Evolutionary conservation across 1,140 invertebrate genomes (phyloP), one percentile per base, ranked within the genome.

Genomic region (Heliconius nattereri): DNA sequence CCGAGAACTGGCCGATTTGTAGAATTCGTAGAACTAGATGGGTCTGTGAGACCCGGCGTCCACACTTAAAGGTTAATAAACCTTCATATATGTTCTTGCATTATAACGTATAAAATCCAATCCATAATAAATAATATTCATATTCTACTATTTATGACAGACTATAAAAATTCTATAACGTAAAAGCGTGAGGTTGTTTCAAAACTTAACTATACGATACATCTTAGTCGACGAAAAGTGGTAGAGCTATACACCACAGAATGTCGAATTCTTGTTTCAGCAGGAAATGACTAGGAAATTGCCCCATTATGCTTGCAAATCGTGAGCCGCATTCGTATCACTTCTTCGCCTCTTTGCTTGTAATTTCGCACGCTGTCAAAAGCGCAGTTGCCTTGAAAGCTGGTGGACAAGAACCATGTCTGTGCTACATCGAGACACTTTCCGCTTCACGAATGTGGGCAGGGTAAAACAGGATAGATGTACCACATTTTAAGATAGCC

Each of bases 271-370:
- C 89, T 90, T 89, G 87, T 86, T 77, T 77, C 84, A 86, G 83
- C 82, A 88, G 91, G 90, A 93, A 93, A 91, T 91, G 89, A 91
- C 90, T 87, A 90, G 91, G 89, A 93, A 91, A 93, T 92, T 92
- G 92, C 90, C 87, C 91, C 90, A 93, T 93, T 93, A 92, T 87
- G 90, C 88, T 89, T 89, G 89, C 86, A 90, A 90, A 90, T 89
- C 90, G 90, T 93, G 91, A 90, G 92, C 89, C 91, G 91, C 92
- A 92, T 92, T 90, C 85, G 87, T 89, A 93, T 90, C 89, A 90
- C 88, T 90, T 90, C 89, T 90, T 91, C 71, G 79, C 60, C 60
- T 76, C 75, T 76, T 70, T 84, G 88, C 91, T 87, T 88, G 88
- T 91, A 90, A 77, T 77, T 77, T 90, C 89, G 85, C 89, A 84